phyloP scores from a whole-genome alignment of 2,113 vertebrate genomes.

The Paradoxurus hermaphroditus region DNA sequence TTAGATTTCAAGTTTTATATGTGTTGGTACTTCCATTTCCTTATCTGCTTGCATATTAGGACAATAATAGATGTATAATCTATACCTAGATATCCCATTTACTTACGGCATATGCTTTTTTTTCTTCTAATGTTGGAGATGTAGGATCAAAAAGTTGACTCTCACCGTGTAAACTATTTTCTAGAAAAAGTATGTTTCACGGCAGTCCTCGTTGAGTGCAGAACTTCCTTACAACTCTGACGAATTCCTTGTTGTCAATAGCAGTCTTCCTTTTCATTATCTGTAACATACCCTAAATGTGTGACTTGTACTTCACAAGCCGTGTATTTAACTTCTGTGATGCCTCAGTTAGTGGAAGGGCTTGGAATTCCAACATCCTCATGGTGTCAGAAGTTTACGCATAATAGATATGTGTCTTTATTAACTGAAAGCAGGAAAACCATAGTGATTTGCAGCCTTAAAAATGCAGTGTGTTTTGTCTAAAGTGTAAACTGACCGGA shows the following conservation, averaged over 20 bases:
- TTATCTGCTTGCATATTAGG: background rate
- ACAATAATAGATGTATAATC: background rate
- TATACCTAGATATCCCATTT: background rate
- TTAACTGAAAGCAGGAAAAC: background rate
- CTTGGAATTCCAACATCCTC: background rate
- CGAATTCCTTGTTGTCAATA: background rate
- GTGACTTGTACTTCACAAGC: background rate
- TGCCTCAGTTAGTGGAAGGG: background rate
- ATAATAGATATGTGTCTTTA: background rate
- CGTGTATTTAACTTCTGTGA: background rate
- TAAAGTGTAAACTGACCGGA: background rate
- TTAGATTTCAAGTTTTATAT: background rate
- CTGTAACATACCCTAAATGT: background rate
- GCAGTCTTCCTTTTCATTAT: slow-evolving; percentile 26
- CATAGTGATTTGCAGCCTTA: slow-evolving; percentile 1
- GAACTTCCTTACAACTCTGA: background rate
- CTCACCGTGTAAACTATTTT: background rate
- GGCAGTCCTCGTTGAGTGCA: background rate
- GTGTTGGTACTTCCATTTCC: background rate
- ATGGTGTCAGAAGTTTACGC: background rate
- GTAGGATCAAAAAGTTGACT: background rate
- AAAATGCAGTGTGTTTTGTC: background rate
- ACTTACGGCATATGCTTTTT: background rate
- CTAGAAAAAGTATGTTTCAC: background rate
- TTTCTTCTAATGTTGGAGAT: background rate